phyloP scores from a whole-genome alignment of 2,888 invertebrate species.

The Pegoplata infirma region DNA sequence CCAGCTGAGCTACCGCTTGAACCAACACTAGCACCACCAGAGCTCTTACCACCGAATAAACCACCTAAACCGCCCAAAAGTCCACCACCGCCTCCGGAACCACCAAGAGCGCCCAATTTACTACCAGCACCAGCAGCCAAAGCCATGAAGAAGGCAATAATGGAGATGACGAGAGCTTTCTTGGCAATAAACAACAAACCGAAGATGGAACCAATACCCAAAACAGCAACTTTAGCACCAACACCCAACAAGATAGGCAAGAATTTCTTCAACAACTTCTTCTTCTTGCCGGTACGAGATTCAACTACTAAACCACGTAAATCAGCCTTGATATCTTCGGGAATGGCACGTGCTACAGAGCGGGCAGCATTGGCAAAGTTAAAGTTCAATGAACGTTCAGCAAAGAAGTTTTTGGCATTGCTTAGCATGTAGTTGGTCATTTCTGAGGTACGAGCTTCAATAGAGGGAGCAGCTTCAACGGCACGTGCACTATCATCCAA shows the following conservation, averaged over 20 bases:
- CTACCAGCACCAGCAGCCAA: slow-evolving; percentile 78
- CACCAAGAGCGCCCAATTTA: slow-evolving; percentile 71
- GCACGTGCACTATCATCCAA: slow-evolving; percentile 78
- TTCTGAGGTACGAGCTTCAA: slow-evolving; percentile 80
- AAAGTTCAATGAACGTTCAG: slow-evolving; percentile 80
- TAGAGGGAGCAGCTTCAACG: slow-evolving; percentile 79
- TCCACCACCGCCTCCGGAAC: slow-evolving; percentile 71
- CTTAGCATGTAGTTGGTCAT: slow-evolving; percentile 81
- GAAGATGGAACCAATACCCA: slow-evolving; percentile 80
- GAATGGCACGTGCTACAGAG: slow-evolving; percentile 80
- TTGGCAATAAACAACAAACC: slow-evolving; percentile 82
- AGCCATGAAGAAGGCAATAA: slow-evolving; percentile 81
- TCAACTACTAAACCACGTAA: slow-evolving; percentile 80
- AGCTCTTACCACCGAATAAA: slow-evolving; percentile 73
- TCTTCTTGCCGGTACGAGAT: slow-evolving; percentile 81
- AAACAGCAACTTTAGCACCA: slow-evolving; percentile 81
- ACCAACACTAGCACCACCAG: slow-evolving; percentile 64
- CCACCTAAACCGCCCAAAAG: slow-evolving; percentile 73
- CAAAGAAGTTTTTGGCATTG: slow-evolving; percentile 80
- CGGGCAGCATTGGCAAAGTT: slow-evolving; percentile 79
- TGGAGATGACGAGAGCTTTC: slow-evolving; percentile 81
- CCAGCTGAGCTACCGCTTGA: slow-evolving; percentile 65
- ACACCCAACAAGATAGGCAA: slow-evolving; percentile 81
- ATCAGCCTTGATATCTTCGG: slow-evolving; percentile 80
- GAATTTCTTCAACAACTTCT: slow-evolving; percentile 80